Conservation (phyloP, 1,140 invertebrate species). For the Notospermus geniculatus region DNA sequence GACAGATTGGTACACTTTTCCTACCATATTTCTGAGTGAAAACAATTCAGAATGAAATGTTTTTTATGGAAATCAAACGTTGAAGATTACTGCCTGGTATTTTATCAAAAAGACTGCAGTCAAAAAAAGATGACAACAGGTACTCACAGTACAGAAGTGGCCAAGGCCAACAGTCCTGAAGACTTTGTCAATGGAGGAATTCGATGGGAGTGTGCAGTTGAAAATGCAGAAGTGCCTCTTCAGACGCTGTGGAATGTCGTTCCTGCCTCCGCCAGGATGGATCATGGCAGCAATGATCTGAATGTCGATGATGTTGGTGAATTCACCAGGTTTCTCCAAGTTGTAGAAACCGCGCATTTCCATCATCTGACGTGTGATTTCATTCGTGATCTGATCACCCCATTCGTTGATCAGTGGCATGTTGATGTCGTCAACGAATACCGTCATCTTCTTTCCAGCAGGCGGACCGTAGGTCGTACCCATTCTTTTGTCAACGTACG, state of each 20-base stretch:
- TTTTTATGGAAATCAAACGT: too few species aligned
- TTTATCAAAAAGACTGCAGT: too few species aligned
- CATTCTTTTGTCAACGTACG: constrained; percentile 93
- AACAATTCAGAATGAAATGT: background rate
- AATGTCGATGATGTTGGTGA: constrained; percentile 82
- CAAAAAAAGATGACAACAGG: background rate
- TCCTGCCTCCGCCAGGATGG: constrained; percentile 78
- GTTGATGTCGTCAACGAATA: constrained; percentile 97
- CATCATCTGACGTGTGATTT: constrained; percentile 94
- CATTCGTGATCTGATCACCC: constrained; percentile 91
- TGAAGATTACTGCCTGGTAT: too few species aligned
- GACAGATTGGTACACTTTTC: background rate
- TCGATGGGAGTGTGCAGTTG: constrained; percentile 90
- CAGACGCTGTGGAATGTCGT: constrained; percentile 89
- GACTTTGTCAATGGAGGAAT: constrained; percentile 82
- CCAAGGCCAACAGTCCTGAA: constrained; percentile 63
- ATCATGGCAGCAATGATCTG: constrained; percentile 96
- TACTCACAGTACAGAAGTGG: constrained; percentile 47
- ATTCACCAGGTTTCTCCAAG: constrained; percentile 95
- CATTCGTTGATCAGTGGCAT: constrained; percentile 93
- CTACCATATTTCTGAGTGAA: background rate
- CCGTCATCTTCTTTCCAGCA: constrained; percentile 87
- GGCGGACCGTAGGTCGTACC: constrained; percentile 93
- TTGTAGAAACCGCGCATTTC: constrained; percentile 97
- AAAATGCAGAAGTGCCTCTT: constrained; percentile 94